These are phyloP conservation scores for Phenganax stokvisi DNA, from an alignment of 92 coral and sea anemone species.

Conservation along the genomic window DNA sequence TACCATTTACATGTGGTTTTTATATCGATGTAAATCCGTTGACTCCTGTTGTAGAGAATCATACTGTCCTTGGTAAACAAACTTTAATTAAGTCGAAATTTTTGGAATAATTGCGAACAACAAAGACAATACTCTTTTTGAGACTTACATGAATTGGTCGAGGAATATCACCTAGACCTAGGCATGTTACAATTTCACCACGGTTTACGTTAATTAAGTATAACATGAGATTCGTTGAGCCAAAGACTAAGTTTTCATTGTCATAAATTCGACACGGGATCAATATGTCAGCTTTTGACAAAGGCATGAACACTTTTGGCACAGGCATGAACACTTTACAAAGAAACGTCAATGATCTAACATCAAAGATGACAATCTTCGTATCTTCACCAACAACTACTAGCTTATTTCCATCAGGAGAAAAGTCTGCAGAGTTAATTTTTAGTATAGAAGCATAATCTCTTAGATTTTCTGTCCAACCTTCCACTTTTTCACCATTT, in stretches of 20 bases:
- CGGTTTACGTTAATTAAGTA: neutral
- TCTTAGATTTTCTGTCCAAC: neutral
- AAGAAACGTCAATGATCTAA: neutral
- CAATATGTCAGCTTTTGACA: too few relatives aligned
- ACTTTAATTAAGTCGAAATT: neutral
- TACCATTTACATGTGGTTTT: too few relatives aligned
- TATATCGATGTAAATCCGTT: too few relatives aligned
- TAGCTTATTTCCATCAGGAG: neutral
- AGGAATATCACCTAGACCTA: neutral
- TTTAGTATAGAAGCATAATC: neutral
- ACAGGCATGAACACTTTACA: neutral
- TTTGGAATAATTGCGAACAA: neutral
- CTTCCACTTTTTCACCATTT: neutral
- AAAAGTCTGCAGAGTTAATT: neutral
- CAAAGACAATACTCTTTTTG: neutral
- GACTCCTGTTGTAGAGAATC: too few relatives aligned
- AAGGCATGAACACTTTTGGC: neutral
- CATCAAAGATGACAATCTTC: neutral
- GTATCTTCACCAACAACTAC: neutral
- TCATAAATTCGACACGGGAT: neutral
- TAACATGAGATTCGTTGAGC: neutral
- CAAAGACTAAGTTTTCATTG: neutral
- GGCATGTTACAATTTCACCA: neutral
- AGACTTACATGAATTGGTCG: neutral
- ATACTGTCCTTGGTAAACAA: neutral